Conservation (phyloP, 2,888 invertebrate species). For the Xestobium rufovillosum region DNA sequence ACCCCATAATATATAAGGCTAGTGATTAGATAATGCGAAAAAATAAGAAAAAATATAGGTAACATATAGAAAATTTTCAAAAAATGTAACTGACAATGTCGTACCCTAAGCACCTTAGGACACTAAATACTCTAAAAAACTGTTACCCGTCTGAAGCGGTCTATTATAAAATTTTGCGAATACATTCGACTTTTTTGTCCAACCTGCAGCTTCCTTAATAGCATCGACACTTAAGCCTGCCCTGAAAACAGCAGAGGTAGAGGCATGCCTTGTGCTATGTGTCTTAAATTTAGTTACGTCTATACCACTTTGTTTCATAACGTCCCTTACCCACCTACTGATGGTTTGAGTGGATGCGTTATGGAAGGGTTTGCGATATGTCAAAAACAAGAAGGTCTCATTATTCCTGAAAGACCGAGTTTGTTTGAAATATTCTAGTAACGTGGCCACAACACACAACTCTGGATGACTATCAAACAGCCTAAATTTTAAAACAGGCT, state of each 20-base stretch:
- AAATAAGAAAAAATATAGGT: no score
- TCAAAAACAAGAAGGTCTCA: not conserved
- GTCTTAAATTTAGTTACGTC: not conserved
- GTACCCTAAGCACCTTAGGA: no score
- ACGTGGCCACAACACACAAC: not conserved
- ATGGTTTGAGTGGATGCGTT: conserved; percentile 1
- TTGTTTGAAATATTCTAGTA: not conserved
- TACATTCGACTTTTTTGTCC: not conserved
- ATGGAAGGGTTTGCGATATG: not conserved
- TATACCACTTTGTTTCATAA: conserved; percentile 3
- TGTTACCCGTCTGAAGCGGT: not conserved
- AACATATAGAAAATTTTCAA: no score
- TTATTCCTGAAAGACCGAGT: not conserved
- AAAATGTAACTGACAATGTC: no score
- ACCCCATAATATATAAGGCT: no score
- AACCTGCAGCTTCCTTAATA: not conserved
- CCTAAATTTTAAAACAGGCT: not conserved
- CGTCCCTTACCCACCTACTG: not conserved
- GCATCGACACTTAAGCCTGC: not conserved
- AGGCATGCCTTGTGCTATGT: conserved; percentile 4
- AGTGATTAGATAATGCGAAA: no score
- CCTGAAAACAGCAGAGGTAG: not conserved
- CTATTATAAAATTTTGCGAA: not conserved
- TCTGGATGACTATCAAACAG: not conserved
- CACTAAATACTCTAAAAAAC: conserved; percentile 1